These are phyloP conservation scores for Gerris buenoi DNA, from an alignment of 1,140 invertebrate genomes.

Conservation along the genomic window DNA sequence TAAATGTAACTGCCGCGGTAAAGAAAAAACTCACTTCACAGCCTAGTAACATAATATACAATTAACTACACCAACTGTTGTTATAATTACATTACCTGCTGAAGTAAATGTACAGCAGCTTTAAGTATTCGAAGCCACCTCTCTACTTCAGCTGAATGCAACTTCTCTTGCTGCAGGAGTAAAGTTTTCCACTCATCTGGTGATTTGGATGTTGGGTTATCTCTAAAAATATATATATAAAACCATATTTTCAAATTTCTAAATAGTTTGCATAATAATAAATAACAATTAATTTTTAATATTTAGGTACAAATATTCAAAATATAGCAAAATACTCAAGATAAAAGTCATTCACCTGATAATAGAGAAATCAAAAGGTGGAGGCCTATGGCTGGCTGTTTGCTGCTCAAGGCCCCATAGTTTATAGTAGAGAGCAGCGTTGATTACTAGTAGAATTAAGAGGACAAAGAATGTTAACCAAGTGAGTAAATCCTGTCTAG, in stretches of 20 bases:
- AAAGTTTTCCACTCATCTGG: conserved; percentile 56
- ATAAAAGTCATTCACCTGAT: conserved; percentile 39
- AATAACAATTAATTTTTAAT: too few relatives aligned
- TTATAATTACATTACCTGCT: conserved; percentile 23
- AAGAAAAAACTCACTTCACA: too few relatives aligned
- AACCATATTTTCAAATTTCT: too few relatives aligned
- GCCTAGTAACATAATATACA: too few relatives aligned
- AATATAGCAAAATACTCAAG: too few relatives aligned
- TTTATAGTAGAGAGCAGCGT: conserved; percentile 63
- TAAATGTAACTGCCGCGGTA: too few relatives aligned
- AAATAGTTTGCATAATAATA: too few relatives aligned
- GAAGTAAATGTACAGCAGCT: conserved; percentile 41
- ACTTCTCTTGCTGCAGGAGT: conserved; percentile 54
- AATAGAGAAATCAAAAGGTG: conserved; percentile 39
- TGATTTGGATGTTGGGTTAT: neutral
- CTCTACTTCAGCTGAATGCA: conserved; percentile 56
- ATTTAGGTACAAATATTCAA: too few relatives aligned
- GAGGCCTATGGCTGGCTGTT: conserved; percentile 19
- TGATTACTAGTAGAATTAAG: conserved; percentile 50
- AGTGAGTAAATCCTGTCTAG: conserved; percentile 11
- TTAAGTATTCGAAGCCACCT: conserved; percentile 60
- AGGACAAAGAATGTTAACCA: conserved; percentile 41
- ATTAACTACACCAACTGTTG: too few relatives aligned
- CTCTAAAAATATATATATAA: neutral
- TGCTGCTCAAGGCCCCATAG: conserved; percentile 46